Base-by-base conservation (phyloP, 35 echinoderm and acorn worm genomes). In the Lytechinus pictus region DNA sequence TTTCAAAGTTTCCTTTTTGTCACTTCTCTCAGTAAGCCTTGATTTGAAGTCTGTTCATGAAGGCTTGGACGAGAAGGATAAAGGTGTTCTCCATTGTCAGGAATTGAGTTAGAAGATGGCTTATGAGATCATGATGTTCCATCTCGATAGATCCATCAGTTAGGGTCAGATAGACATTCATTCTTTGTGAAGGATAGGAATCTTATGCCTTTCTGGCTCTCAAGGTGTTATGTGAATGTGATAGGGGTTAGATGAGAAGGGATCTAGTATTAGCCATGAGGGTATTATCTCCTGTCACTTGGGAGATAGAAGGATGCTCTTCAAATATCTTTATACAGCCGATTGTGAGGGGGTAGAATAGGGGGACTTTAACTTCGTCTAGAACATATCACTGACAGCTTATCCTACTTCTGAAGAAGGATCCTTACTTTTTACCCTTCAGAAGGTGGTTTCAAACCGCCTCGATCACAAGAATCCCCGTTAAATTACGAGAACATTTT, bases 271-370 rank as follows among this genome's bases (percentile, higher is more conserved):
- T n/a, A 79, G 66, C 66, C 19, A 79, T 44, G 33, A 7, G 66
- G 88, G 88, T 54, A 90, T 90, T 90, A 90, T 44, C 88, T 90
- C 28, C 88, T 90, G 88, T 90, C 88, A 33, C 52, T 54, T n/a
- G 1, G 19, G 66, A n/a, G 88, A 90, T 90, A 90, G 2, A 90
- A 33, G 11, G 88, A 54, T 44, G 88, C 7, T 14, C 29, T 79
- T 79, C 66, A 79, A 79, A 5, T 79, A 79, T 79, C 66, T 79
- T 5, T 79, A 24, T 79, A 24, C 4, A 7, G 2, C 66, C n/a
- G 9, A 58, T 58, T 9, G 56, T 58, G 56, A 58, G 56, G 56
- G 56, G 66, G 66, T 79, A 79, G 56, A 58, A 58, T 9, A 7
- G 56, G 56, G 56, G 13, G 56, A 13, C 56, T 58, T 58, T 58